Evolutionary conservation across 2,888 invertebrate genomes (phyloP), one percentile per base, ranked within the genome.

Genomic region (Lordiphosa fenestrarum): DNA sequence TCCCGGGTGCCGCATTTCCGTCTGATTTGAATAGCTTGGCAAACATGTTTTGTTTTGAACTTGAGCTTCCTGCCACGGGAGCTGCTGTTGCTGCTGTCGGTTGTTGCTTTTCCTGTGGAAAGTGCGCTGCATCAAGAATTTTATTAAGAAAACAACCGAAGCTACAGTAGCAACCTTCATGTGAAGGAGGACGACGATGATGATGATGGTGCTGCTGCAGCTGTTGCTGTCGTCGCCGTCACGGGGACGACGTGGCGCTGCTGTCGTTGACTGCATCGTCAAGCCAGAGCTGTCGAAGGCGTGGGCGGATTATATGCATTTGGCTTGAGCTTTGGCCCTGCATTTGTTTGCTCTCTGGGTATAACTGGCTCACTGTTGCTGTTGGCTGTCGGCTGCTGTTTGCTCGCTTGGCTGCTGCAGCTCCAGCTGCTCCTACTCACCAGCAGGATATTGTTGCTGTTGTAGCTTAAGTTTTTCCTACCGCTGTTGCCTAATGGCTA

Each of bases 21-120:
- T 62, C 66, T 80, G 70, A 84, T 84, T 86, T 85, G 84, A 77
- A 77, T 77, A 71, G 65, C 73, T 66, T 66, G 67, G 59, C 62
- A 84, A 86, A 77, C 85, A 85, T 85, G 84, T 86, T 83, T 67
- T 85, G 78, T 80, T 80, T 77, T 83, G 69, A 85, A 81, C 84
- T 84, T 76, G 65, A 69, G 80, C 71, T 72, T 76, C 72, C 78
- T 84, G 75, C 71, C 58, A 61, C 51, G 64, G 58, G 46, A 60
- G 66, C 53, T 63, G 60, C 42, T 40, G 62, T 39, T 64, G 48
- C 36, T 58, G 51, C 47, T 60, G 67, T 60, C 63, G 71, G 71
- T 71, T 62, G 53, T 63, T 65, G 82, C 46, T 61, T 65, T 80
- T 76, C 81, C 84, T 66, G 66, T 51, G 71, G 71, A 83, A 69